phyloP scores from a whole-genome alignment of 2,113 vertebrate genomes.

The Crotalus viridis region DNA sequence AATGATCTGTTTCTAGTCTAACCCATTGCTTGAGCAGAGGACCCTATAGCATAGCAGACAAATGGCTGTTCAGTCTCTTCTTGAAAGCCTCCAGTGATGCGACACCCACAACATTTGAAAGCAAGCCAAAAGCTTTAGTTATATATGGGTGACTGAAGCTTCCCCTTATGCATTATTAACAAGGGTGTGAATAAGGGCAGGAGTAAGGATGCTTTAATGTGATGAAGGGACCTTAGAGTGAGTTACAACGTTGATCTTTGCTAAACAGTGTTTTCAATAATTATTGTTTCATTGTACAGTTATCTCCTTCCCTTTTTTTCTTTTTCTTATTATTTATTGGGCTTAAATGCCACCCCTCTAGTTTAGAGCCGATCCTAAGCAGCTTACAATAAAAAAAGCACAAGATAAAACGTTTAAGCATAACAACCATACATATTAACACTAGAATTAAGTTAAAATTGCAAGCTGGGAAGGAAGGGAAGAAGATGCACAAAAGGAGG shows the following conservation, averaged over 20 bases:
- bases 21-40: background rate
- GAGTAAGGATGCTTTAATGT: background rate
- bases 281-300: background rate
- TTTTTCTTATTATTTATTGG: background rate
- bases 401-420: background rate
- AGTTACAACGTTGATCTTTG: background rate
- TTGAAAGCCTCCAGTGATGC: background rate
- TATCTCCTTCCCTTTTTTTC: background rate
- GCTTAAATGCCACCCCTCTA: background rate
- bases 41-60: background rate
- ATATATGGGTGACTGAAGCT: background rate
- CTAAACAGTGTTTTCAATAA: background rate
- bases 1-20: no score
- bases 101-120: background rate
- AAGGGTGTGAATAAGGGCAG: background rate
- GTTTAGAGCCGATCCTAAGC: background rate
- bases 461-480: background rate
- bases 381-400: background rate
- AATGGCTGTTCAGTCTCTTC: background rate
- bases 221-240: background rate
- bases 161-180: background rate
- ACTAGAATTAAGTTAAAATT: background rate
- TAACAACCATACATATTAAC: background rate
- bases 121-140: background rate
- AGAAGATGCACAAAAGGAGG: background rate